A percentile compares a stretch with the other conserved stretches of the same genome.
These are phyloP conservation scores for Melipona bicolor DNA, from an alignment of 2,888 invertebrate genomes.

Conservation along the genomic window DNA sequence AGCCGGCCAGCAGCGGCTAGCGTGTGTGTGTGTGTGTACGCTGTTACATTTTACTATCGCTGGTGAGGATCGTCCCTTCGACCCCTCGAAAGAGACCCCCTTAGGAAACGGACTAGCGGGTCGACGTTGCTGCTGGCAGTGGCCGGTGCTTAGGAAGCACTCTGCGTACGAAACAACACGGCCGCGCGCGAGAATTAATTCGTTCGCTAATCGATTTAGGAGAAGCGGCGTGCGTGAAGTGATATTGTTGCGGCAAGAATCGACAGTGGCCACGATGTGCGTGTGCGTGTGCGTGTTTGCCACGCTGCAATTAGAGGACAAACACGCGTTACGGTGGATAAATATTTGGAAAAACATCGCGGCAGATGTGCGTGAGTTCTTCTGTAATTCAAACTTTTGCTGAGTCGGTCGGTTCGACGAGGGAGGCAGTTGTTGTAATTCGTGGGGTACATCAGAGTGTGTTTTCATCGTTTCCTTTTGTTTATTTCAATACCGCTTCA, in stretches of 20 bases:
- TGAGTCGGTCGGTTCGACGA: neutral
- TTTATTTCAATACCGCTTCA: neutral
- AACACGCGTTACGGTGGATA: constrained; percentile 36
- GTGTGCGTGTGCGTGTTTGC: constrained; percentile 5
- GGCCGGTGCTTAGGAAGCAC: constrained; percentile 24
- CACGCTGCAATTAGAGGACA: constrained; percentile 39
- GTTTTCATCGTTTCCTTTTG: neutral
- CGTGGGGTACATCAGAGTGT: neutral
- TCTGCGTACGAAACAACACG: constrained; percentile 51
- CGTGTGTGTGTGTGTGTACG: constrained; percentile 59
- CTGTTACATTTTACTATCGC: constrained; percentile 32
- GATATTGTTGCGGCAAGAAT: constrained; percentile 54
- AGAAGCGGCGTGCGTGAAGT: constrained; percentile 48
- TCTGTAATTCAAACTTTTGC: constrained; percentile 4
- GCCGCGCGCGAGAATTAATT: constrained; percentile 57
- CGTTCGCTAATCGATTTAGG: constrained; percentile 67
- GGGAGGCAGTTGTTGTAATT: neutral
- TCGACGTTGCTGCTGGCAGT: constrained; percentile 14
- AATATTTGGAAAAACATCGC: constrained; percentile 47
- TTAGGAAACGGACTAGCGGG: constrained; percentile 42
- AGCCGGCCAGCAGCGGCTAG: constrained; percentile 13
- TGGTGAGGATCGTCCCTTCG: constrained; percentile 59
- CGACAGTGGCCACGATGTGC: neutral
- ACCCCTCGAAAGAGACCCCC: constrained; percentile 55
- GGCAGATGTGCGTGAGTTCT: constrained; percentile 1